phyloP scores from a whole-genome alignment of 2,113 vertebrate genomes.

The Chaetodon auriga region DNA sequence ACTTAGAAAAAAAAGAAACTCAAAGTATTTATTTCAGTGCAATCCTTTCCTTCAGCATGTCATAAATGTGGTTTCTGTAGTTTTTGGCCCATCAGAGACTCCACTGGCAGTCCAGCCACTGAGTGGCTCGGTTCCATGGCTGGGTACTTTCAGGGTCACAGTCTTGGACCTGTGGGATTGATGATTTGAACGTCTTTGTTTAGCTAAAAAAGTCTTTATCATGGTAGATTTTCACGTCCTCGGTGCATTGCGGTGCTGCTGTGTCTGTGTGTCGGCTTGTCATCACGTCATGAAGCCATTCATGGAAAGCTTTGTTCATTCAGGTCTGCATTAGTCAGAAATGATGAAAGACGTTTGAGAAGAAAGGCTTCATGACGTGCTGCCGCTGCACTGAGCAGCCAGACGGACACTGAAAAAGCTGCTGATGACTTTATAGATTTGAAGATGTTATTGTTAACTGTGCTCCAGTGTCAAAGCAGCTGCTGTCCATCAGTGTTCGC shows the following conservation, averaged over 20 bases:
- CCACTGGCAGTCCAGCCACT: conserved; percentile 54
- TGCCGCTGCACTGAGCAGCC: not conserved
- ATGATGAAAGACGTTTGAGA: conserved; percentile 6
- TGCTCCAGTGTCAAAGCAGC: not conserved
- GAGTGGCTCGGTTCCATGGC: conserved; percentile 50
- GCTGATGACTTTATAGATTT: not conserved
- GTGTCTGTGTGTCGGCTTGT: not conserved
- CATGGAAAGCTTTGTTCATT: conserved; percentile 37
- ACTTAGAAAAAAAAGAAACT: conserved; percentile 72
- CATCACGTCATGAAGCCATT: not conserved
- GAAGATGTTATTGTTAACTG: not conserved
- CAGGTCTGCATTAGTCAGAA: conserved; percentile 8
- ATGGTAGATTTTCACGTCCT: not conserved
- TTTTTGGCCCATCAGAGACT: conserved; percentile 63
- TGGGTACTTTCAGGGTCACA: conserved; percentile 52
- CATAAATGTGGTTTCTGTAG: conserved; percentile 78
- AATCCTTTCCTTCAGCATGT: conserved; percentile 72
- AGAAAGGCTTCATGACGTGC: not conserved
- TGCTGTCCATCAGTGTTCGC: not conserved
- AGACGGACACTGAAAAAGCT: not conserved
- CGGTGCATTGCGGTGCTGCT: not conserved
- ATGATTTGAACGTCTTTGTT: conserved; percentile 41
- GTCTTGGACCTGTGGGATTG: conserved; percentile 22
- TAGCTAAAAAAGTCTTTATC: conserved; percentile 22
- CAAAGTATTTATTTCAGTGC: conserved; percentile 81